These are phyloP conservation scores for Linnaemya tessellans DNA, from an alignment of 2,888 invertebrate species.

Conservation along the genomic window DNA sequence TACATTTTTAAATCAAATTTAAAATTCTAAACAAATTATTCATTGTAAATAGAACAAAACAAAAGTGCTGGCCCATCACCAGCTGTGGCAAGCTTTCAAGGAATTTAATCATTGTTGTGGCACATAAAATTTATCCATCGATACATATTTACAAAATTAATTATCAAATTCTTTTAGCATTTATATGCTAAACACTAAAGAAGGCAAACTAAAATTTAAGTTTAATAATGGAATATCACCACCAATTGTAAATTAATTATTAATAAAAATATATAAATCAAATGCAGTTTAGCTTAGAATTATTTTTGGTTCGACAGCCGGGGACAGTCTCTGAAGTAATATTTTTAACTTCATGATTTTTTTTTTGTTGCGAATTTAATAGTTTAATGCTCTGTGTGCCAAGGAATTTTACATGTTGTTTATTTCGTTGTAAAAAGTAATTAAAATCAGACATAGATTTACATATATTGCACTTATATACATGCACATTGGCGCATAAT, in stretches of 20 bases:
- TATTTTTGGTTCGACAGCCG: too few relatives aligned
- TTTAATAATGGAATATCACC: too few relatives aligned
- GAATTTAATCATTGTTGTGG: conserved; percentile 32
- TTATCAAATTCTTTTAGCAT: neutral
- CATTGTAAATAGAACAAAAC: conserved; percentile 56
- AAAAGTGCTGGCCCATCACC: conserved; percentile 23
- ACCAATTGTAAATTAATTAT: too few relatives aligned
- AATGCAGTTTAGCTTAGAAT: too few relatives aligned
- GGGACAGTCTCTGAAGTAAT: neutral
- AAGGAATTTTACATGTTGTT: conserved; percentile 30
- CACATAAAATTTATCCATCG: neutral
- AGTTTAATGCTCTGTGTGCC: neutral
- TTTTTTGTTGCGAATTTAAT: neutral
- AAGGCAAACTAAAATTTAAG: too few relatives aligned
- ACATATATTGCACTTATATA: neutral
- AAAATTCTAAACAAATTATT: conserved; percentile 65
- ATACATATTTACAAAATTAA: neutral
- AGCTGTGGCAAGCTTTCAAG: neutral
- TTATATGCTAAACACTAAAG: neutral
- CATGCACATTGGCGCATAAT: neutral
- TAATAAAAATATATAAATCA: too few relatives aligned
- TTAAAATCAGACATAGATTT: conserved; percentile 42
- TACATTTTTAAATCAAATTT: conserved; percentile 56
- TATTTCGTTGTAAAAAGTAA: conserved; percentile 53
- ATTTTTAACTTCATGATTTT: neutral